These are phyloP conservation scores for Cheilosia urbana DNA, from an alignment of 2,888 invertebrate genomes.

Conservation along the genomic window DNA sequence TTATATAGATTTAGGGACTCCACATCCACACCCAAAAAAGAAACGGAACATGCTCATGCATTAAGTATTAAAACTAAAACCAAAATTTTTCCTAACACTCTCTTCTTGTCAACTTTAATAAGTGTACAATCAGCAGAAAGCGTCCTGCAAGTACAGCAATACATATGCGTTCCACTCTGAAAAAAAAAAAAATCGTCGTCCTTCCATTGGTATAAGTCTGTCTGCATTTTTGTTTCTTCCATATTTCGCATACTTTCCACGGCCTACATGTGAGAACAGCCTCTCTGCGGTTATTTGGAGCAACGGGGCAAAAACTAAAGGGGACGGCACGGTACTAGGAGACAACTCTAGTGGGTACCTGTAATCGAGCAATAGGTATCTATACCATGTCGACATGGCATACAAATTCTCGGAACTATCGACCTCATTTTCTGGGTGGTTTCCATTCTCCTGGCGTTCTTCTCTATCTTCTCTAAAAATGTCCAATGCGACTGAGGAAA, in stretches of 20 bases:
- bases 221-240: background rate
- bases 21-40: background rate
- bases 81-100: conserved; percentile 25
- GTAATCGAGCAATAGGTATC: conserved; percentile 10
- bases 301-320: background rate
- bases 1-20: background rate
- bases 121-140: conserved; percentile 41
- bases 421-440: conserved; percentile 42
- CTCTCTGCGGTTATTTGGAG: conserved; percentile 8
- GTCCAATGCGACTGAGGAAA: background rate
- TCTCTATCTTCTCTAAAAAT: background rate
- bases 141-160: background rate
- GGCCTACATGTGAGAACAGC: conserved; percentile 8
- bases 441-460: background rate
- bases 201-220: background rate
- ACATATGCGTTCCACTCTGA: conserved; percentile 15
- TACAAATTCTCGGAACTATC: conserved; percentile 37
- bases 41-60: background rate
- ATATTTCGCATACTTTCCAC: background rate
- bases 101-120: conserved; percentile 38
- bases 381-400: conserved; percentile 12
- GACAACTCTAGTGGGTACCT: background rate
- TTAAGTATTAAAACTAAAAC: conserved; percentile 12
- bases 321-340: background rate
- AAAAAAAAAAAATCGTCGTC: background rate